phyloP scores from a whole-genome alignment of 2,888 invertebrate genomes.

The Junonia oenone region DNA sequence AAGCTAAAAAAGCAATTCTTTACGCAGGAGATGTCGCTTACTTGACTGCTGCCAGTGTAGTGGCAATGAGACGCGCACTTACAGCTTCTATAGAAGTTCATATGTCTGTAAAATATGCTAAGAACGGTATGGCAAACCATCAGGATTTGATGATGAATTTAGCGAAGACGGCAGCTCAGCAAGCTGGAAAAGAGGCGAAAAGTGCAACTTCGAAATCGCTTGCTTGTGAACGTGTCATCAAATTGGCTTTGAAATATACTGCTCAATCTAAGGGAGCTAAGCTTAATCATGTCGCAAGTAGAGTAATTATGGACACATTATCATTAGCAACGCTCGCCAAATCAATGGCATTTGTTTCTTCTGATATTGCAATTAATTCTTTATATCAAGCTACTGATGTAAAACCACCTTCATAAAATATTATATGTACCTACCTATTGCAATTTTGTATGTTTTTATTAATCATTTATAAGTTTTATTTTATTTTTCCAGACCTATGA shows the following conservation, averaged over 20 bases:
- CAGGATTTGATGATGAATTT: slow-evolving; percentile 74
- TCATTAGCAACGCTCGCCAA: slow-evolving; percentile 66
- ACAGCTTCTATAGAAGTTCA: slow-evolving; percentile 72
- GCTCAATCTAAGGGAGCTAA: slow-evolving; percentile 67
- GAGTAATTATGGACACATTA: slow-evolving; percentile 68
- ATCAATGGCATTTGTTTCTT: slow-evolving; percentile 71
- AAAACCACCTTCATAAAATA: slow-evolving; percentile 55
- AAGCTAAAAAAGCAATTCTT: slow-evolving; percentile 70
- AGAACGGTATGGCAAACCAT: slow-evolving; percentile 68
- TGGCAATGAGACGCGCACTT: slow-evolving; percentile 66
- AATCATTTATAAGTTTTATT: not conserved
- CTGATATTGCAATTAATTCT: slow-evolving; percentile 72
- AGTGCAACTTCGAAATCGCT: slow-evolving; percentile 65
- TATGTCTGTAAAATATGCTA: slow-evolving; percentile 68
- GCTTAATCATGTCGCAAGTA: slow-evolving; percentile 67
- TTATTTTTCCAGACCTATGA: not conserved
- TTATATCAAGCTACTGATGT: slow-evolving; percentile 70
- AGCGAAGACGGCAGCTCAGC: slow-evolving; percentile 71
- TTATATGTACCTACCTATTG: not conserved
- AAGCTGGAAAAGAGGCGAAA: slow-evolving; percentile 72
- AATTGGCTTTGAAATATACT: slow-evolving; percentile 66
- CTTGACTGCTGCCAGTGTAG: slow-evolving; percentile 68
- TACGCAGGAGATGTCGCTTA: slow-evolving; percentile 74
- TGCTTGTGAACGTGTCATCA: slow-evolving; percentile 64
- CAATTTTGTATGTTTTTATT: not conserved